Conservation (phyloP, 2,888 invertebrate species). For the Lasioglossum calceatum region DNA sequence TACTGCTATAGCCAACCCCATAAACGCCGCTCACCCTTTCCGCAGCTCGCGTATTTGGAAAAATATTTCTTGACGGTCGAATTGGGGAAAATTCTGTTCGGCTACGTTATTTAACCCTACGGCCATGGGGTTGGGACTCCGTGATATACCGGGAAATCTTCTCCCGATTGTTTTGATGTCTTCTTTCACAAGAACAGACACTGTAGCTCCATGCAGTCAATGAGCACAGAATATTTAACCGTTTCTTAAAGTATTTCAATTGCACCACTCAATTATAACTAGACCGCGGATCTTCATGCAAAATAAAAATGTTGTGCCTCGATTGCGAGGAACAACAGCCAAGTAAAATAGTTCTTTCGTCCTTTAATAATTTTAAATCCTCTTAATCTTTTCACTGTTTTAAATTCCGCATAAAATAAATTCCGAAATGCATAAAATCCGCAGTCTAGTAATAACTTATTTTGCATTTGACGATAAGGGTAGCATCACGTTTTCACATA, state of each 20-base stretch:
- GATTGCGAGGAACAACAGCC: too few relatives aligned
- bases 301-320: too few relatives aligned
- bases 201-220: background rate
- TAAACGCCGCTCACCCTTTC: conserved; percentile 78
- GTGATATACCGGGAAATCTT: background rate
- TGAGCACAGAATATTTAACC: background rate
- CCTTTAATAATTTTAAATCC: too few relatives aligned
- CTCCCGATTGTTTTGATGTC: background rate
- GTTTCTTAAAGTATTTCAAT: background rate
- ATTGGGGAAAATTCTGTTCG: conserved; percentile 1
- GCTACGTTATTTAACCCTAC: background rate
- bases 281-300: too few relatives aligned
- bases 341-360: too few relatives aligned
- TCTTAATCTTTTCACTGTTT: too few relatives aligned
- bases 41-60: conserved; percentile 44
- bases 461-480: too few relatives aligned
- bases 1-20: conserved; percentile 80
- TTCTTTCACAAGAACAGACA: background rate
- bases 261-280: too few relatives aligned
- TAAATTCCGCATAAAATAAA: too few relatives aligned
- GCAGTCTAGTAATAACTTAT: too few relatives aligned
- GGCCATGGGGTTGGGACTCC: background rate
- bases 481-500: too few relatives aligned
- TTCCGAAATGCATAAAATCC: too few relatives aligned
- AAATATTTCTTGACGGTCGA: conserved; percentile 37